Conservation (phyloP, 2,888 invertebrate genomes). For the Epirrita christyi region DNA sequence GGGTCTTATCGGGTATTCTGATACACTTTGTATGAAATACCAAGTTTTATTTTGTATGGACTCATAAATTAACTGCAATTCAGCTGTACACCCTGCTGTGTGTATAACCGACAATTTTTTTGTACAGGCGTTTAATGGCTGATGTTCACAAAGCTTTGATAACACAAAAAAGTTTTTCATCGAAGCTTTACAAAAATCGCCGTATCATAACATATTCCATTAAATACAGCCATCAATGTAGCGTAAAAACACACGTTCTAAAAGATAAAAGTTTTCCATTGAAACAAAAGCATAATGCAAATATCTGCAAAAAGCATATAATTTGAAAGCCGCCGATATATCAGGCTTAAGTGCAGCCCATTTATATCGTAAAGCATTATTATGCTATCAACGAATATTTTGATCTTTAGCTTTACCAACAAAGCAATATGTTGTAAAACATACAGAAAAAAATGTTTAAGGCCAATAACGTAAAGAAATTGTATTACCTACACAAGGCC, state of each 20-base stretch:
- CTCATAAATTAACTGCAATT: background rate
- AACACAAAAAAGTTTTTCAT: slow-evolving; percentile 14
- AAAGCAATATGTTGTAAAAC: slow-evolving; percentile 45
- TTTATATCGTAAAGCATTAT: slow-evolving; percentile 37
- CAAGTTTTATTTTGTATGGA: slow-evolving; percentile 13
- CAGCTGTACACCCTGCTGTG: background rate
- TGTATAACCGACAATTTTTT: background rate
- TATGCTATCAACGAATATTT: slow-evolving; percentile 35
- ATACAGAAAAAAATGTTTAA: slow-evolving; percentile 51
- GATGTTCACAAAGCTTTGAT: slow-evolving; percentile 3
- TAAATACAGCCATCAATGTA: slow-evolving; percentile 22
- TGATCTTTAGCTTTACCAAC: slow-evolving; percentile 14
- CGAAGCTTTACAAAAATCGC: slow-evolving; percentile 16
- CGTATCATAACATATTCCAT: slow-evolving; percentile 18
- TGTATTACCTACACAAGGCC: slow-evolving; percentile 37
- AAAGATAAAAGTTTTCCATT: slow-evolving; percentile 32
- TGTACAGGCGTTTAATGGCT: background rate
- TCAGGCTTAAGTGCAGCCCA: slow-evolving; percentile 31
- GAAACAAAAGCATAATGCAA: slow-evolving; percentile 35
- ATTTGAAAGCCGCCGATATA: slow-evolving; percentile 32
- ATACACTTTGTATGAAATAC: no score
- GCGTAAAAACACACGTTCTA: slow-evolving; percentile 19
- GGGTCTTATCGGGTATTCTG: no score
- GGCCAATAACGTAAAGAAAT: slow-evolving; percentile 47
- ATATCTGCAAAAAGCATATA: slow-evolving; percentile 34